phyloP scores from a whole-genome alignment of 2,113 vertebrate genomes.

The Sinocyclocheilus rhinocerous region DNA sequence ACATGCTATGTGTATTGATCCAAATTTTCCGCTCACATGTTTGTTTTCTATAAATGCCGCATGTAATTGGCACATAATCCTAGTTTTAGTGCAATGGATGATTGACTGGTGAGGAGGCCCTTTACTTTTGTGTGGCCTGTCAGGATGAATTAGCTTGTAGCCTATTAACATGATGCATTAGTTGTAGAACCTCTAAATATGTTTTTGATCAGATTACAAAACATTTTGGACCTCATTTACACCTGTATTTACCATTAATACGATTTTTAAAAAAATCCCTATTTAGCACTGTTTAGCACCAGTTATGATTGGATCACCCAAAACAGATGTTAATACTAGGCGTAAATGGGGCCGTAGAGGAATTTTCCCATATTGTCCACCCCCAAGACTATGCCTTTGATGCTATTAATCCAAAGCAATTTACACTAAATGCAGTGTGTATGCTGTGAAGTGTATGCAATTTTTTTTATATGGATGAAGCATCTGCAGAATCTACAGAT shows the following conservation, averaged over 20 bases:
- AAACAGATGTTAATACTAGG: not conserved
- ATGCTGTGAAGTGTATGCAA: too few relatives aligned
- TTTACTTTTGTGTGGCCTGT: not conserved
- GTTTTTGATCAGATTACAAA: not conserved
- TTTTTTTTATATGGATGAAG: too few relatives aligned
- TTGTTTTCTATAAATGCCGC: not conserved
- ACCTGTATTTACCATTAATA: not conserved
- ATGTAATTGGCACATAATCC: not conserved
- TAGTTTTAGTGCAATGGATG: not conserved
- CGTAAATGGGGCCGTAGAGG: not conserved
- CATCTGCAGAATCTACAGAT: too few relatives aligned
- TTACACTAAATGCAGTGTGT: not conserved
- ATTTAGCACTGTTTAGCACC: not conserved
- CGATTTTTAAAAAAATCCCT: too few relatives aligned
- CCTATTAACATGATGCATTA: too few relatives aligned
- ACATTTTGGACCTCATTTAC: not conserved
- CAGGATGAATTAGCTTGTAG: not conserved
- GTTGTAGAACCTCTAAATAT: not conserved
- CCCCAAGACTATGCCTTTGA: not conserved
- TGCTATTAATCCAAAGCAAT: constrained; percentile 8
- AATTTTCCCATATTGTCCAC: not conserved
- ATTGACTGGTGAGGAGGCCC: not conserved
- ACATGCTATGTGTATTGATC: not conserved
- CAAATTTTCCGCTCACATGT: not conserved
- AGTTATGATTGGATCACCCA: not conserved